A percentile compares a stretch with the other conserved stretches of the same genome.
These are phyloP conservation scores for Dasypogon diadema DNA, from an alignment of 2,888 invertebrate genomes.

Conservation along the genomic window DNA sequence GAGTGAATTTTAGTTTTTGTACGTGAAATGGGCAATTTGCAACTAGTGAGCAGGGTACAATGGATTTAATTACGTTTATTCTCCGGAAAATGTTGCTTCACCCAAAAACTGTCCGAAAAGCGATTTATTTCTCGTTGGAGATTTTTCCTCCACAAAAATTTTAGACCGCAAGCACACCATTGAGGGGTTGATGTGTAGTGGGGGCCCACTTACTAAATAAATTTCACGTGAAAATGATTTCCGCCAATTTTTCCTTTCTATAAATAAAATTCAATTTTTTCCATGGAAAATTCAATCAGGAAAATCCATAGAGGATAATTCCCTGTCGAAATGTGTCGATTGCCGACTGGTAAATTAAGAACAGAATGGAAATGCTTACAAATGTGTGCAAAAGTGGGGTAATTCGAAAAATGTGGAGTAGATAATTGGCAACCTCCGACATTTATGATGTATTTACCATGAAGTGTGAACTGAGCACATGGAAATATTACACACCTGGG, in stretches of 20 bases:
- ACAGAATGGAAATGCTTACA: background rate
- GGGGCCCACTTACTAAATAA: background rate
- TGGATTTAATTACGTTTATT: slow-evolving; percentile 26
- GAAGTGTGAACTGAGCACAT: slow-evolving; percentile 3
- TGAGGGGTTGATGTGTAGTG: background rate
- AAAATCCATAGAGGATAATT: slow-evolving; percentile 22
- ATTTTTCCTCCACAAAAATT: background rate
- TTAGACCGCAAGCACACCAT: background rate
- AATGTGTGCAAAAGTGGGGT: background rate
- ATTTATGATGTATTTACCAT: background rate
- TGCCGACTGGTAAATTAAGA: slow-evolving; percentile 20
- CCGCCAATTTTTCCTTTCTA: background rate
- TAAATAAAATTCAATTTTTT: slow-evolving; percentile 36
- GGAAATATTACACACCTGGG: slow-evolving; percentile 13
- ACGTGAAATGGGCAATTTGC: slow-evolving; percentile 4
- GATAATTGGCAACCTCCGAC: background rate
- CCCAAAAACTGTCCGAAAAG: background rate
- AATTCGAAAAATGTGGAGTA: background rate
- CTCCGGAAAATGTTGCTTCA: slow-evolving; percentile 12
- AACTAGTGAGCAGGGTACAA: slow-evolving; percentile 17
- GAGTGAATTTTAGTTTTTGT: slow-evolving; percentile 4
- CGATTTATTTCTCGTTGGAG: background rate
- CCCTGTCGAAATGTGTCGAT: slow-evolving; percentile 12
- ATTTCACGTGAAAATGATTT: slow-evolving; percentile 20
- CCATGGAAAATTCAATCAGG: slow-evolving; percentile 33